These are phyloP conservation scores for Sebastes diaconus DNA, from an alignment of 2,797 vertebrate genomes.

Conservation along the genomic window DNA sequence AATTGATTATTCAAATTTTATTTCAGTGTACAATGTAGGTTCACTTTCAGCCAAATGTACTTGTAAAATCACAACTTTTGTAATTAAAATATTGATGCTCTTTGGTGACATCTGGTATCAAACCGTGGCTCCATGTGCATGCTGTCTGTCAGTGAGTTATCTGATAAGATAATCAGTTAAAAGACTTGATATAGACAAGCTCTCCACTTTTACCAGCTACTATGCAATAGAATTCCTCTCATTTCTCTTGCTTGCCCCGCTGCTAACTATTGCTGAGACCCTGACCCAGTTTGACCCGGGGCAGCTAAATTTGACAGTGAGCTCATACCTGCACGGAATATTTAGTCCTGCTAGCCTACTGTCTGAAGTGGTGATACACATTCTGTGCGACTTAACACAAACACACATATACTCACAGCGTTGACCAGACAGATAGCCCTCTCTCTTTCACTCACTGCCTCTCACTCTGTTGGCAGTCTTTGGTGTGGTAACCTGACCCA, in stretches of 20 bases:
- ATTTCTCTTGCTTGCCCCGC: conserved; percentile 17
- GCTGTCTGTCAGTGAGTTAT: background rate
- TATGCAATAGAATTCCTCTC: conserved; percentile 30
- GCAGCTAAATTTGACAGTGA: conserved; percentile 58
- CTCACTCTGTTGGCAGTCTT: conserved; percentile 12
- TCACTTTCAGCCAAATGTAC: background rate
- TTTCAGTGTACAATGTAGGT: background rate
- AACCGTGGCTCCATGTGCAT: background rate
- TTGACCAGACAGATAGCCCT: conserved; percentile 2
- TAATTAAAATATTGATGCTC: background rate
- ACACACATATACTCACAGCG: background rate
- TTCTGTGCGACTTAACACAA: background rate
- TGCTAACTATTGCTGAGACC: conserved; percentile 52
- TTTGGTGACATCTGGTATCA: background rate
- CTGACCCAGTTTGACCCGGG: conserved; percentile 57
- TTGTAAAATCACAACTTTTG: background rate
- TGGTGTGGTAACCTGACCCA: conserved; percentile 62
- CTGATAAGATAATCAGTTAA: background rate
- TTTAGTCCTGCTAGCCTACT: conserved; percentile 9
- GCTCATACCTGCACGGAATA: conserved; percentile 42
- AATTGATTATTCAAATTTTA: background rate
- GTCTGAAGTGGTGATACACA: conserved; percentile 17
- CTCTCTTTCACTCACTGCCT: conserved; percentile 2
- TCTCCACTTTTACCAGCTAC: background rate
- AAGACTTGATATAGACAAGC: background rate